A percentile compares a stretch with the other conserved stretches of the same genome.
Conservation (phyloP, 2,888 invertebrate species). For the Halocaridina rubra region DNA sequence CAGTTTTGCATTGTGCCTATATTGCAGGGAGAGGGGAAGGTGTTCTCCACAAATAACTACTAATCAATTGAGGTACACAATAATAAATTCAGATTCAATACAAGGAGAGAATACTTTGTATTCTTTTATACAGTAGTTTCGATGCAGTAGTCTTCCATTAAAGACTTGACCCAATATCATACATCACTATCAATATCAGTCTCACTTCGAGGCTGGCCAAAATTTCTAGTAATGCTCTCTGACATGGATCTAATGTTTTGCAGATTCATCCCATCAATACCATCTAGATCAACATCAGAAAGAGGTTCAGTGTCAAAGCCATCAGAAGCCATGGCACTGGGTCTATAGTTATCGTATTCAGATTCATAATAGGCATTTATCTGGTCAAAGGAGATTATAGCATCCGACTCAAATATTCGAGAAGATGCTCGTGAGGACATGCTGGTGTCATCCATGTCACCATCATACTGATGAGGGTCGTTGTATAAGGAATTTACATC, state of each 20-base stretch:
- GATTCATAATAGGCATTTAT: slow-evolving; percentile 83
- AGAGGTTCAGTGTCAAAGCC: slow-evolving; percentile 55
- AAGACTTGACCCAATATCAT: slow-evolving; percentile 61
- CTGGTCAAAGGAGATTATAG: slow-evolving; percentile 65
- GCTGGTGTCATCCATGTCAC: slow-evolving; percentile 78
- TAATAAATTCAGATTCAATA: not conserved
- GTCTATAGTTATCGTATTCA: slow-evolving; percentile 76
- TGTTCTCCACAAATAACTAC: not conserved
- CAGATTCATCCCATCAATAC: slow-evolving; percentile 72
- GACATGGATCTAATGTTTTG: slow-evolving; percentile 82
- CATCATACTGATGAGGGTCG: slow-evolving; percentile 70
- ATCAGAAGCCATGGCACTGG: slow-evolving; percentile 61
- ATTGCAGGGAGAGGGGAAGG: not conserved
- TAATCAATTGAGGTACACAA: not conserved
- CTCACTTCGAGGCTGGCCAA: slow-evolving; percentile 70
- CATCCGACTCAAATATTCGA: slow-evolving; percentile 80
- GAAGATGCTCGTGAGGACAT: slow-evolving; percentile 87
- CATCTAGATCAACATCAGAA: slow-evolving; percentile 67
- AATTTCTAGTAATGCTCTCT: slow-evolving; percentile 81
- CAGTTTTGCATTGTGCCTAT: no score
- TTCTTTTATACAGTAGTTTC: slow-evolving; percentile 47
- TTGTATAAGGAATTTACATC: slow-evolving; percentile 76
- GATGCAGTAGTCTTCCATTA: slow-evolving; percentile 56
- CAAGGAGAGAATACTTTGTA: not conserved
- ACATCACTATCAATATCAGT: slow-evolving; percentile 63